Conservation (phyloP, 1,140 invertebrate genomes). For the Penaeus vannamei region DNA sequence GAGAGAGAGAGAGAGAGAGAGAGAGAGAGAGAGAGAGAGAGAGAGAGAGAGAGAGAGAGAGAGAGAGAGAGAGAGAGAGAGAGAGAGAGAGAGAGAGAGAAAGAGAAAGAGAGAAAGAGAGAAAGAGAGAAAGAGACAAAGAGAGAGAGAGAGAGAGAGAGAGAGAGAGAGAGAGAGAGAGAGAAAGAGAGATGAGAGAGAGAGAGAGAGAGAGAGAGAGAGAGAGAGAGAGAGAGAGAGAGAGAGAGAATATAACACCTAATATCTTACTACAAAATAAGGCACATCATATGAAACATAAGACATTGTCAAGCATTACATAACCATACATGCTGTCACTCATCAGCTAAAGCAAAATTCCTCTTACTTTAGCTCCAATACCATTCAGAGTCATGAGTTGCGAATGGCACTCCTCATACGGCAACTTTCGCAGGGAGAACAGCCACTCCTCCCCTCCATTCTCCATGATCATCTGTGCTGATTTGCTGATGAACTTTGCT, state of each 20-base stretch:
- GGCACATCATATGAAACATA: too few relatives aligned
- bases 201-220: too few relatives aligned
- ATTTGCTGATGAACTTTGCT: slow-evolving; percentile 72
- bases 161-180: neutral
- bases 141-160: neutral
- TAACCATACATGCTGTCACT: slow-evolving; percentile 85
- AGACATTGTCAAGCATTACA: too few relatives aligned
- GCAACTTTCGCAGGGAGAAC: slow-evolving; percentile 69
- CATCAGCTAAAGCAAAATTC: neutral
- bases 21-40: neutral
- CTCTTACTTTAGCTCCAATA: slow-evolving; percentile 72
- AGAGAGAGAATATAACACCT: neutral
- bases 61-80: neutral
- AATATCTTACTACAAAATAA: neutral
- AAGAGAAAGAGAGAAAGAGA: neutral
- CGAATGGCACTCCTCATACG: slow-evolving; percentile 72
- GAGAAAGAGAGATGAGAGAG: neutral
- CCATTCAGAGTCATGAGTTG: slow-evolving; percentile 73
- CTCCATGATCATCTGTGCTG: slow-evolving; percentile 69
- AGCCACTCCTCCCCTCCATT: slow-evolving; percentile 72
- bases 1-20: neutral
- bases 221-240: too few relatives aligned
- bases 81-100: neutral
- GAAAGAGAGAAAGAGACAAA: neutral
- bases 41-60: neutral